These are phyloP conservation scores for Orchesella flavescens DNA, from an alignment of 2,888 invertebrate species.

Conservation along the genomic window DNA sequence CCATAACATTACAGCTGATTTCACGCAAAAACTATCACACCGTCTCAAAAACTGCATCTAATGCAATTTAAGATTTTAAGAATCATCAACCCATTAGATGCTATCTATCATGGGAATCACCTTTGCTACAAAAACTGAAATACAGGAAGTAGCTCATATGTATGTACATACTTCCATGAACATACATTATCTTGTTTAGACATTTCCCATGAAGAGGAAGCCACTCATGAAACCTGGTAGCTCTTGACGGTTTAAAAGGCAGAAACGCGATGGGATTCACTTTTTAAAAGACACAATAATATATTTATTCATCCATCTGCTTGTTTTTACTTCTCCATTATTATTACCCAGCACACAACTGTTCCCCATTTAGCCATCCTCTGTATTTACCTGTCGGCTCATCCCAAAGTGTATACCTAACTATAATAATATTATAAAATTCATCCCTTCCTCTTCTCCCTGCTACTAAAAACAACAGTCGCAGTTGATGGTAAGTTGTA, in stretches of 20 bases:
- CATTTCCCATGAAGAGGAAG: conserved; percentile 1
- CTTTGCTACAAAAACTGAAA: background rate
- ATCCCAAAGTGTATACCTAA: background rate
- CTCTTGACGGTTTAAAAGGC: background rate
- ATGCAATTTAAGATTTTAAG: no score
- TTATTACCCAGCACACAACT: background rate
- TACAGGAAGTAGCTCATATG: conserved; percentile 31
- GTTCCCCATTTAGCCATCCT: background rate
- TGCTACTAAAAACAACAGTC: background rate
- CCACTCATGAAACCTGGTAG: background rate
- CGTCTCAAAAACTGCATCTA: no score
- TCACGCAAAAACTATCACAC: no score
- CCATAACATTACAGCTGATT: no score
- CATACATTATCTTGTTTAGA: conserved; percentile 17
- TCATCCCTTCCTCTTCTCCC: background rate
- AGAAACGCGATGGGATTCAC: background rate
- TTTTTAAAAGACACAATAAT: background rate
- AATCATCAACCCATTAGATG: background rate
- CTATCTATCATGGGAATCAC: background rate
- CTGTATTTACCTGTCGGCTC: no score
- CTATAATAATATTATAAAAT: background rate
- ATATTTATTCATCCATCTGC: background rate
- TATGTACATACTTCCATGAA: conserved; percentile 38
- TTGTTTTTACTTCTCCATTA: background rate
- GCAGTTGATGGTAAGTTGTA: background rate